Conservation (phyloP, 2,113 vertebrate genomes). For the Pollimyrus isidori region DNA sequence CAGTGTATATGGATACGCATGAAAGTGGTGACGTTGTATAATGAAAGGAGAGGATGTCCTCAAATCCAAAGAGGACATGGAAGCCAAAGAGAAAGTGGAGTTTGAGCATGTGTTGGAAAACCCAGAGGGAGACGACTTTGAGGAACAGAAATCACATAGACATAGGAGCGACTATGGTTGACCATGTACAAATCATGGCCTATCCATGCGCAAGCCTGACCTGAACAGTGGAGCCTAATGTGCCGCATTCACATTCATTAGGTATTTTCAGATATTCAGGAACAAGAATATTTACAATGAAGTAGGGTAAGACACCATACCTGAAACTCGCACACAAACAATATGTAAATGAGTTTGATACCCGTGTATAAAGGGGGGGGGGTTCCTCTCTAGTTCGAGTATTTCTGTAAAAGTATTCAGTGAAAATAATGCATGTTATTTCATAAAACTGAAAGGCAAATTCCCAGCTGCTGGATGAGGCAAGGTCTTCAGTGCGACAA, state of each 20-base stretch:
- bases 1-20: background rate
- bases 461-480: background rate
- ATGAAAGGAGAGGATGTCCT: background rate
- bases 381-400: background rate
- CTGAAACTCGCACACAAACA: background rate
- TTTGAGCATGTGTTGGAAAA: background rate
- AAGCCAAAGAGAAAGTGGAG: background rate
- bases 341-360: background rate
- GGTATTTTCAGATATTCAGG: background rate
- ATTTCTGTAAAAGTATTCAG: background rate
- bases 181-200: background rate
- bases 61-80: background rate
- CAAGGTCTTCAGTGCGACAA: background rate
- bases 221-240: background rate
- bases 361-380: background rate
- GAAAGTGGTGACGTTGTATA: background rate
- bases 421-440: background rate
- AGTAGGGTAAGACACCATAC: background rate
- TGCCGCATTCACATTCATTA: background rate
- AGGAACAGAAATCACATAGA: background rate
- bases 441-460: background rate
- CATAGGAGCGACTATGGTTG: background rate
- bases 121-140: background rate
- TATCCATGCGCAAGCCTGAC: background rate
- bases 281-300: background rate